Base-by-base conservation (phyloP, 2,113 vertebrate genomes). In the Muntiacus reevesi region DNA sequence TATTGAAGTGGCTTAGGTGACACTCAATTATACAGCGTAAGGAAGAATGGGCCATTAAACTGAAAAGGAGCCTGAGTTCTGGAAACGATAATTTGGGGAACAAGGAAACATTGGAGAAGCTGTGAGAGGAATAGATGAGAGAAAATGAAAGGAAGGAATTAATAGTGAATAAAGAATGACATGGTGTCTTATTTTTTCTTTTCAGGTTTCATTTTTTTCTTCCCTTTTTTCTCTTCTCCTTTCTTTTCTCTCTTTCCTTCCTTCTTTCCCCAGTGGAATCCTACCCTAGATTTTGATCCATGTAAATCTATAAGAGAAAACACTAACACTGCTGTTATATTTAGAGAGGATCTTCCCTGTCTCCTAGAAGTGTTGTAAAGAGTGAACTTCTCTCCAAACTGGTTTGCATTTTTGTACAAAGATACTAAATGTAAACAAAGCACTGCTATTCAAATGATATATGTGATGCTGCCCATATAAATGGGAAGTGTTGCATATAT, bases 361-460 rank as follows among this genome's bases (percentile, higher is more conserved):
- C 43, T 78, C 59, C 7, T 23, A 60, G 25, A 89, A 78, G 23
- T 43, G 36, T 74, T 57, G 9, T n/a, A 55, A 87, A 62, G 55
- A 33, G 43, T 79, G 81, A 74, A 87, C 89, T 78, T 90, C 92
- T 87, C 91, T 62, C 11, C 8, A 92, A 54, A 94, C 7, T 54
- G 54, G 83, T 87, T 97, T 89, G 40, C 28, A 43, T 84, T 92
- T 52, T 79, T 79, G 17, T 78, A 25, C 57, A 60, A 93, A 96
- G 43, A 95, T 91, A 67, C 54, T 97, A 76, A 89, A 45, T 74
- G n/a, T 84, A 96, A 97, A 92, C 83, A 96, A 95, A 97, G 84
- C 28, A 23, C 30, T 10, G 43, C 64, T 88, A 82, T 98, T 88
- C 94, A 47, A 87, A 60, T 95, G 97, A 96, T 91, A 7, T 47